Percentiles rank a stretch among this genome's conserved stretches.
These are phyloP conservation scores for Rhipidura dahli DNA, from an alignment of 2,113 vertebrate species.

Conservation along the genomic window DNA sequence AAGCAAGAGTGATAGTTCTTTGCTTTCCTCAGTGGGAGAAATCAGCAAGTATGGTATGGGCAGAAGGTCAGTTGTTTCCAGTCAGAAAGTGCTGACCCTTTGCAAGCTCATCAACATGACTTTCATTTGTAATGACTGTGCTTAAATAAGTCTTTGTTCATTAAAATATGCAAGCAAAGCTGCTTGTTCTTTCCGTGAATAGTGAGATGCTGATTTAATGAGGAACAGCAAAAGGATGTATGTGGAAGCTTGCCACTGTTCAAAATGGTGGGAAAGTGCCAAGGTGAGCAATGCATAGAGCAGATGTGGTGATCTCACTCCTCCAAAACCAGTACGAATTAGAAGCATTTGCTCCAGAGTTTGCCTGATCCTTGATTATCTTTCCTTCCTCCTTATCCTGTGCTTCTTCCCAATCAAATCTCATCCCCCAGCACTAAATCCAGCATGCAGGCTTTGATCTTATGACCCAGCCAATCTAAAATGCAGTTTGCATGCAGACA, in stretches of 20 bases:
- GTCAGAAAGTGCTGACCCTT: conserved; percentile 60
- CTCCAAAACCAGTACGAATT: neutral
- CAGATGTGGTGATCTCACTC: neutral
- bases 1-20: conserved; percentile 39
- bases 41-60: conserved; percentile 29
- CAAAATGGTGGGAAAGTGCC: neutral
- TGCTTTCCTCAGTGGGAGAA: conserved; percentile 47
- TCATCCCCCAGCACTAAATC: neutral
- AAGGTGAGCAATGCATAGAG: neutral
- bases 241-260: conserved; percentile 4
- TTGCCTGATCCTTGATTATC: neutral
- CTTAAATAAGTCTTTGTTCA: conserved; percentile 63
- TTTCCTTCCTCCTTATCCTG: neutral
- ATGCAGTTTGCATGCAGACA: conserved; percentile 27
- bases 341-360: neutral
- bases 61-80: conserved; percentile 58
- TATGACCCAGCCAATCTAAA: conserved; percentile 43
- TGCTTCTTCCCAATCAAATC: neutral
- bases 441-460: conserved; percentile 21
- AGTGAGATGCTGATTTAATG: conserved; percentile 42
- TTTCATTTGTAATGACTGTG: conserved; percentile 60
- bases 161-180: conserved; percentile 62
- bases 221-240: conserved; percentile 1
- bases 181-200: conserved; percentile 2
- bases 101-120: conserved; percentile 57